These are phyloP conservation scores for Philopotamus ludificatus DNA, from an alignment of 1,140 invertebrate species.

Conservation along the genomic window DNA sequence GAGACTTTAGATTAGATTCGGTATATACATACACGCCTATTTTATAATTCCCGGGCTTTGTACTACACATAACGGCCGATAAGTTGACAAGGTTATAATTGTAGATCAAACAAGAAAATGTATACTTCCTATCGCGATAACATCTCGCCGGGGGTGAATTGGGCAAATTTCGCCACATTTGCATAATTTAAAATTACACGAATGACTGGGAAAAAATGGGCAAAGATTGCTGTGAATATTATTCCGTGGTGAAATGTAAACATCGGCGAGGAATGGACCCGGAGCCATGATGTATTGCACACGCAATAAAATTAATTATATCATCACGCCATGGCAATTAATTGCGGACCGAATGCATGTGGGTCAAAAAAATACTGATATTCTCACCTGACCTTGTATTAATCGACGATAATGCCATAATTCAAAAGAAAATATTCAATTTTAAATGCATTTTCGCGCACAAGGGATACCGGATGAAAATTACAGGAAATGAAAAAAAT, in stretches of 20 bases:
- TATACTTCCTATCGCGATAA: slow-evolving; percentile 36
- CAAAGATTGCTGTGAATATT: neutral
- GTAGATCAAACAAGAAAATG: slow-evolving; percentile 39
- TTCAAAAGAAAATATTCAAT: too few species aligned
- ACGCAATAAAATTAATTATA: slow-evolving; percentile 23
- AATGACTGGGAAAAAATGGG: neutral
- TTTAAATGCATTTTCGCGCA: too few species aligned
- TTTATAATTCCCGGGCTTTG: neutral
- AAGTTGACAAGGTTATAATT: slow-evolving; percentile 38
- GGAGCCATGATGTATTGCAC: slow-evolving; percentile 12
- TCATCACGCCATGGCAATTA: neutral
- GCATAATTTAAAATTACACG: slow-evolving; percentile 37
- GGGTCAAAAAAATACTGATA: too few species aligned
- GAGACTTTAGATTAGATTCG: neutral
- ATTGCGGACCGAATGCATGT: too few species aligned
- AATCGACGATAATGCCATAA: too few species aligned
- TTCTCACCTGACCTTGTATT: too few species aligned
- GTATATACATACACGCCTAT: too few species aligned
- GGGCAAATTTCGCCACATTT: slow-evolving; percentile 36
- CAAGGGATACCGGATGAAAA: too few species aligned
- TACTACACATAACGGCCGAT: neutral
- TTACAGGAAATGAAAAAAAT: too few species aligned
- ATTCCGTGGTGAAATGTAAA: slow-evolving; percentile 1
- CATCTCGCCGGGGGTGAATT: slow-evolving; percentile 38
- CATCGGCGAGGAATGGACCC: slow-evolving; percentile 9